phyloP scores from a whole-genome alignment of 2,113 vertebrate genomes.

The Notothenia rossii region DNA sequence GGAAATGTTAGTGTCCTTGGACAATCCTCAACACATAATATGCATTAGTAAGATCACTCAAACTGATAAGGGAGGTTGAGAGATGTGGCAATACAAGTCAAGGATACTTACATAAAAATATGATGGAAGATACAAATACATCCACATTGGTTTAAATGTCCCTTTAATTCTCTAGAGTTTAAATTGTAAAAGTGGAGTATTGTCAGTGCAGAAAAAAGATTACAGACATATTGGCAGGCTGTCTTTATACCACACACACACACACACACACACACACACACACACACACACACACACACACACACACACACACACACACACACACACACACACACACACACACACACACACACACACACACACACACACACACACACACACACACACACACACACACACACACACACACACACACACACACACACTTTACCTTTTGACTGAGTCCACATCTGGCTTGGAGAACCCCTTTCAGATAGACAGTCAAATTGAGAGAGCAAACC shows the following conservation, averaged over 20 bases:
- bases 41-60: conserved; percentile 4
- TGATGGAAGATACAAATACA: conserved; percentile 45
- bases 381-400: not conserved
- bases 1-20: conserved; percentile 41
- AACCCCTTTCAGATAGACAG: conserved; percentile 80
- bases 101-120: conserved; percentile 36
- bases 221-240: conserved; percentile 50
- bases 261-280: conserved; percentile 26
- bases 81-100: conserved; percentile 27
- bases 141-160: conserved; percentile 39
- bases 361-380: conserved; percentile 8
- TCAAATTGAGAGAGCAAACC: conserved; percentile 81
- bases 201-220: conserved; percentile 42
- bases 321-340: conserved; percentile 11
- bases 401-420: conserved; percentile 10
- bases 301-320: conserved; percentile 13
- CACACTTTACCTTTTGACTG: conserved; percentile 69
- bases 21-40: conserved; percentile 28
- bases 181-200: conserved; percentile 50
- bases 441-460: conserved; percentile 84
- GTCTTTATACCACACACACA: conserved; percentile 11
- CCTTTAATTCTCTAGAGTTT: conserved; percentile 46
- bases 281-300: not conserved
- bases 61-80: conserved; percentile 36
- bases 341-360: conserved; percentile 18